Conservation (phyloP, 2,797 vertebrate species). For the Austrolebias charrua region DNA sequence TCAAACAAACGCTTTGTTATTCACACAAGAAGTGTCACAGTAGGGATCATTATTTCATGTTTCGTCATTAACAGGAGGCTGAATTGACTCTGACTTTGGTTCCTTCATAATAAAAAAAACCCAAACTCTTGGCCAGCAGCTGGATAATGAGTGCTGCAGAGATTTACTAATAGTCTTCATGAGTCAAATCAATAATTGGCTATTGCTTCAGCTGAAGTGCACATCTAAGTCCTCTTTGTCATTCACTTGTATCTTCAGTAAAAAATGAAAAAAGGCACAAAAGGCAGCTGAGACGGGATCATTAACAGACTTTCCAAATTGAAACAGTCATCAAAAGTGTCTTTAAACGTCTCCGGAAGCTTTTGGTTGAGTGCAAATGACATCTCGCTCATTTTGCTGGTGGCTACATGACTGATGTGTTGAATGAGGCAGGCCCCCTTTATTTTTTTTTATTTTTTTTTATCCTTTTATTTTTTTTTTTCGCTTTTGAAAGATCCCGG, state of each 20-base stretch:
- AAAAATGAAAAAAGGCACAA: slow-evolving; percentile 23
- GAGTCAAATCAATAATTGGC: slow-evolving; percentile 67
- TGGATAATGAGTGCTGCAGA: slow-evolving; percentile 45
- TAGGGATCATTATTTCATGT: slow-evolving; percentile 37
- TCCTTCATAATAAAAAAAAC: slow-evolving; percentile 41
- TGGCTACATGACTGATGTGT: slow-evolving; percentile 81
- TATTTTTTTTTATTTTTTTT: slow-evolving; percentile 56
- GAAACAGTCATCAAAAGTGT: slow-evolving; percentile 74
- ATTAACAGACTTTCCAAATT: slow-evolving; percentile 80
- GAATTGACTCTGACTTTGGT: slow-evolving; percentile 54
- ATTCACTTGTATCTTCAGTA: slow-evolving; percentile 50
- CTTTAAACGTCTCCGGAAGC: slow-evolving; percentile 73
- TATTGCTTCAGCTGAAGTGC: slow-evolving; percentile 61
- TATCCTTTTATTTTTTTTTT: slow-evolving; percentile 64
- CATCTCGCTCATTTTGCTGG: slow-evolving; percentile 78
- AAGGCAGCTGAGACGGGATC: slow-evolving; percentile 63
- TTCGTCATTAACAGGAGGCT: slow-evolving; percentile 45
- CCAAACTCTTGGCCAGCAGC: slow-evolving; percentile 51
- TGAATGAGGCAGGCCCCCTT: slow-evolving; percentile 60
- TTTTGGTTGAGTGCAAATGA: slow-evolving; percentile 79
- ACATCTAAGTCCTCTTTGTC: slow-evolving; percentile 65
- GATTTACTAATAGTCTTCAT: slow-evolving; percentile 65
- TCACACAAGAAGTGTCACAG: slow-evolving; percentile 15
- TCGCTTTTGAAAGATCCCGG: slow-evolving; percentile 69
- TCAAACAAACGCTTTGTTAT: slow-evolving; percentile 34